Conservation (phyloP, 2,113 vertebrate species). For the Columba livia region DNA sequence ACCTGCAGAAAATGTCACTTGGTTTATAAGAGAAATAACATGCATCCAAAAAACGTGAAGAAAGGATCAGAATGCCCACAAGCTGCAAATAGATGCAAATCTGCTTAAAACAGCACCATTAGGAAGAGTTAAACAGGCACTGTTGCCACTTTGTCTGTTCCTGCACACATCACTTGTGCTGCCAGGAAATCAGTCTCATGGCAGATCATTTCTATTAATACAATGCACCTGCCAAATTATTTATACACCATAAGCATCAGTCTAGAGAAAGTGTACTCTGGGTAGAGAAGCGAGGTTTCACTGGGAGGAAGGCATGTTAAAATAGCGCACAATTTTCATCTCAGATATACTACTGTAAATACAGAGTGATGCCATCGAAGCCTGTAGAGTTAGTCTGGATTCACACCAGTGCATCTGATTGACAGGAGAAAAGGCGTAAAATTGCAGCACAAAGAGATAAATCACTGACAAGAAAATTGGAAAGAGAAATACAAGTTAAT, state of each 20-base stretch:
- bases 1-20: not conserved
- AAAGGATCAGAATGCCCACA: not conserved
- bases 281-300: not conserved
- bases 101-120: not conserved
- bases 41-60: not conserved
- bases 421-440: constrained; percentile 2
- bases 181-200: not conserved
- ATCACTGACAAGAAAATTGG: constrained; percentile 24
- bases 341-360: not conserved
- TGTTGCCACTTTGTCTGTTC: not conserved
- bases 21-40: not conserved
- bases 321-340: not conserved
- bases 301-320: not conserved
- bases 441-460: constrained; percentile 8
- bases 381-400: not conserved
- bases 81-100: not conserved
- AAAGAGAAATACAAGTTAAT: constrained; percentile 21
- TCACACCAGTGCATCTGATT: not conserved
- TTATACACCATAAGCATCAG: constrained; percentile 28
- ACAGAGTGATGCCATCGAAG: not conserved
- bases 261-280: not conserved
- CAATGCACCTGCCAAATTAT: constrained; percentile 53
- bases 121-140: not conserved
- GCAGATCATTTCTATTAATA: constrained; percentile 56
- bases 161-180: not conserved